Percentiles rank a stretch among this genome's conserved stretches.
These are phyloP conservation scores for Nemurella pictetii DNA, from an alignment of 2,888 invertebrate species.

Conservation along the genomic window DNA sequence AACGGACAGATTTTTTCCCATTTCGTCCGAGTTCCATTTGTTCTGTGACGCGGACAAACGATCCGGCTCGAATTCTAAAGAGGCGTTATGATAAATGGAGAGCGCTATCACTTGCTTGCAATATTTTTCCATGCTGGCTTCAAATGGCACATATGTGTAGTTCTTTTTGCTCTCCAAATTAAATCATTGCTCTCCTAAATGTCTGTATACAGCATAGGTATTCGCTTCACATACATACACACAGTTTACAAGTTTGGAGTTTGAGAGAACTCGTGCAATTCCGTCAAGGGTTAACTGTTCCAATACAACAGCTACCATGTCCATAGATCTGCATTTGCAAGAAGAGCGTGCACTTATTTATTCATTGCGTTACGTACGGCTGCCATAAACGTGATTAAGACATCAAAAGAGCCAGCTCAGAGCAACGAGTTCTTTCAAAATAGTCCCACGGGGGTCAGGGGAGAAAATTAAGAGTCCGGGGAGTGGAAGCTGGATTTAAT, in stretches of 20 bases:
- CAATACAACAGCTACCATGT: neutral
- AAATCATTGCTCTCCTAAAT: constrained; percentile 15
- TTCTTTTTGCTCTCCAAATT: neutral
- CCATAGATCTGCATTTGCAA: constrained; percentile 22
- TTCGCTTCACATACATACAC: neutral
- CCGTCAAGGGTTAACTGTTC: neutral
- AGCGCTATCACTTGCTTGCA: constrained; percentile 5
- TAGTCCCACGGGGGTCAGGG: constrained; percentile 25
- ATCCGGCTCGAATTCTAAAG: constrained; percentile 19
- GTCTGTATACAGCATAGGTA: neutral
- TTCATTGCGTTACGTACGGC: constrained; percentile 23
- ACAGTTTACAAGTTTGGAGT: neutral
- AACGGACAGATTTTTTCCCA: constrained; percentile 19
- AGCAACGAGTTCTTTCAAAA: constrained; percentile 31
- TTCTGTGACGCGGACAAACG: constrained; percentile 29
- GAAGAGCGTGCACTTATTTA: constrained; percentile 27
- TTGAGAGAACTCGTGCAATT: neutral
- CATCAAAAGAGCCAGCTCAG: constrained; percentile 36
- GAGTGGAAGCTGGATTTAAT: constrained; percentile 25
- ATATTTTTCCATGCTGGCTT: neutral
- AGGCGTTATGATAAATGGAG: constrained; percentile 29
- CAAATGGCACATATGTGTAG: neutral
- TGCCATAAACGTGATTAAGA: constrained; percentile 35
- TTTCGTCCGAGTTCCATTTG: constrained; percentile 28
- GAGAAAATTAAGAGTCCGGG: constrained; percentile 26